Conservation (phyloP, 64 coral and sea anemone genomes). For the Catalaphyllia jardinei region DNA sequence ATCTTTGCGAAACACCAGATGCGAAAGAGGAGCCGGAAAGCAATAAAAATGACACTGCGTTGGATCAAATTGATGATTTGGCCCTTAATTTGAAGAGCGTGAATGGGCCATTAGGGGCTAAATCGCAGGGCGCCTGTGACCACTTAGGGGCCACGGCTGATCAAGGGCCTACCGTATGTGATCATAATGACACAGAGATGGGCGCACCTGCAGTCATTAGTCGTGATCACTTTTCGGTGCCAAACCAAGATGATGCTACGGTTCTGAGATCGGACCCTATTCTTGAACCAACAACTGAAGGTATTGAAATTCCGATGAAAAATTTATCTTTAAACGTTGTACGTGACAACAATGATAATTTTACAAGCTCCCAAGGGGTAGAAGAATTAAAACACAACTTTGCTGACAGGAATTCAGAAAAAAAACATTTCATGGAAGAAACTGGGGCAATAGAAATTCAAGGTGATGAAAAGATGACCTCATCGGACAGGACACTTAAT, state of each 20-base stretch:
- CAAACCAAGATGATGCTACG: background rate
- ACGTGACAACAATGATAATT: conserved; percentile 5
- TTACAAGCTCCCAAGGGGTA: background rate
- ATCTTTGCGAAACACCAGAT: background rate
- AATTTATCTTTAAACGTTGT: background rate
- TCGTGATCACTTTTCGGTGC: too few species aligned
- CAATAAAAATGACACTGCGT: background rate
- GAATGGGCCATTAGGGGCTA: background rate
- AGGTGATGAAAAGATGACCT: background rate
- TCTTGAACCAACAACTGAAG: background rate
- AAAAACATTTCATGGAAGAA: background rate
- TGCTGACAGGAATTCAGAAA: background rate
- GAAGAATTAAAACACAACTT: background rate
- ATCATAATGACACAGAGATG: background rate
- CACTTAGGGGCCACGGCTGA: background rate
- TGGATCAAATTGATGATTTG: background rate
- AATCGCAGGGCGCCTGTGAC: background rate
- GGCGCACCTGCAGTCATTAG: too few species aligned
- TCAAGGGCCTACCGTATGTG: background rate
- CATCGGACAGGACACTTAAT: background rate
- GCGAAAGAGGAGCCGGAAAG: background rate
- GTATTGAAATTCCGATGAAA: background rate
- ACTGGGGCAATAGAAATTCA: background rate
- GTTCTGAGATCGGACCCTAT: background rate
- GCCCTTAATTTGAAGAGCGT: too few species aligned